Evolutionary conservation across 2,888 invertebrate genomes (phyloP), one percentile per base, ranked within the genome.

Genomic region (Abrostola tripartita): DNA sequence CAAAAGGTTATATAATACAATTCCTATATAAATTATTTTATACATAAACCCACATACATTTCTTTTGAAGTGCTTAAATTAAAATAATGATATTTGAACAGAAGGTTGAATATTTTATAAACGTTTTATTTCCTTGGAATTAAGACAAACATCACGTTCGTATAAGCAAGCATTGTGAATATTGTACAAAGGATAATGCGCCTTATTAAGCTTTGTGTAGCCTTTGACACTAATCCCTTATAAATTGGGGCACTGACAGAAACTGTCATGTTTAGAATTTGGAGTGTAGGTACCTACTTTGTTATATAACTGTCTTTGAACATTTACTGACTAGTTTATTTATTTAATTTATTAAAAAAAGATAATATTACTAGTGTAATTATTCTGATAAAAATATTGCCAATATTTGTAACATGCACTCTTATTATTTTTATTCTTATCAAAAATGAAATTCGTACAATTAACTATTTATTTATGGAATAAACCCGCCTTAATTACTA

Each of bases 151-250:
- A n/a, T 12, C 44, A 37, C 36, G 8, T 10, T 8, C 41, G 24
- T 41, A 40, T 2, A 24, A 24, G 24, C 24, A 24, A 44, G 44
- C 44, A 4, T 42, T 53, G 38, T 47, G 37, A 7, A 10, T 37
- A n/a, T 36, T n/a, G 0, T 44, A 36, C 36, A 55, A 47, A 42
- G 24, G n/a, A 52, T 9, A 12, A 14, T 14, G 49, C 44, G 36
- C 35, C 37, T 51, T 42, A 56, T 57, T 38, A 38, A n/a, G 40
- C 40, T 57, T 53, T 65, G 52, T 38, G n/a, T n/a, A 68, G 10
- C 12, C 44, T 42, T 41, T 42, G 41, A 54, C 51, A 57, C 37
- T 49, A 61, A 61, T 49, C 53, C 61, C 61, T 56, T 10, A 41
- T 50, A 53, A 41, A 53, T 61, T 51, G 7, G 37, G n/a, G 41